Percentiles rank a stretch among this genome's conserved stretches.
Conservation (phyloP, 92 coral and sea anemone genomes). For the Paramuricea clavata region DNA sequence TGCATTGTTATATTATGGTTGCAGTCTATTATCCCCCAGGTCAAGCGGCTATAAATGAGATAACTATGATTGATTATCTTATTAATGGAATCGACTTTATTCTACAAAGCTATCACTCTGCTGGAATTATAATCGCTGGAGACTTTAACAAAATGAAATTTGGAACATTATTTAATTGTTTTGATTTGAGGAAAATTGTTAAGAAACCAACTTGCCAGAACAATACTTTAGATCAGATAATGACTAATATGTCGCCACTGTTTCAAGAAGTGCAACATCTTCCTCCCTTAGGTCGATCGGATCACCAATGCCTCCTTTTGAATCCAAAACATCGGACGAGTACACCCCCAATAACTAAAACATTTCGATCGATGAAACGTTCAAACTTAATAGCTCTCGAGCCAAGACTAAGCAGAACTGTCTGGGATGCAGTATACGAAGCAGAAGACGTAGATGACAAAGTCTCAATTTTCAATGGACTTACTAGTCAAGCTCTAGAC, state of each 20-base stretch:
- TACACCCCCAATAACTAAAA: neutral
- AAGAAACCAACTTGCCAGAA: slow-evolving; percentile 31
- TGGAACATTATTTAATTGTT: neutral
- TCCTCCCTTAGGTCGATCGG: slow-evolving; percentile 22
- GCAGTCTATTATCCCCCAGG: slow-evolving; percentile 49
- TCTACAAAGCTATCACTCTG: slow-evolving; percentile 37
- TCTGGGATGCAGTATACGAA: slow-evolving; percentile 8
- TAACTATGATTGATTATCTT: slow-evolving; percentile 37
- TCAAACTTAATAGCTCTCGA: slow-evolving; percentile 17
- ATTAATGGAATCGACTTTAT: slow-evolving; percentile 32
- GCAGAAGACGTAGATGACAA: slow-evolving; percentile 27
- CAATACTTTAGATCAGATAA: slow-evolving; percentile 47
- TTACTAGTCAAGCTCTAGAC: neutral
- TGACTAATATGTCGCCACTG: neutral
- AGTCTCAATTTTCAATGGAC: slow-evolving; percentile 17
- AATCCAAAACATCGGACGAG: neutral
- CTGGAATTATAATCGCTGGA: slow-evolving; percentile 51
- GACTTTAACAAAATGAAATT: slow-evolving; percentile 22
- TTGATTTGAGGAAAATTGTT: slow-evolving; percentile 6
- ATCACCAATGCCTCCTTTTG: slow-evolving; percentile 21
- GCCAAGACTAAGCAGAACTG: neutral
- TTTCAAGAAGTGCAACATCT: slow-evolving; percentile 16
- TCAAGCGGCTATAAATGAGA: slow-evolving; percentile 15
- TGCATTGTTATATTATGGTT: slow-evolving; percentile 36
- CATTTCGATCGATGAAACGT: neutral